Evolutionary conservation across 2,797 vertebrate genomes (phyloP).

Genomic region (Potorous gilbertii): DNA sequence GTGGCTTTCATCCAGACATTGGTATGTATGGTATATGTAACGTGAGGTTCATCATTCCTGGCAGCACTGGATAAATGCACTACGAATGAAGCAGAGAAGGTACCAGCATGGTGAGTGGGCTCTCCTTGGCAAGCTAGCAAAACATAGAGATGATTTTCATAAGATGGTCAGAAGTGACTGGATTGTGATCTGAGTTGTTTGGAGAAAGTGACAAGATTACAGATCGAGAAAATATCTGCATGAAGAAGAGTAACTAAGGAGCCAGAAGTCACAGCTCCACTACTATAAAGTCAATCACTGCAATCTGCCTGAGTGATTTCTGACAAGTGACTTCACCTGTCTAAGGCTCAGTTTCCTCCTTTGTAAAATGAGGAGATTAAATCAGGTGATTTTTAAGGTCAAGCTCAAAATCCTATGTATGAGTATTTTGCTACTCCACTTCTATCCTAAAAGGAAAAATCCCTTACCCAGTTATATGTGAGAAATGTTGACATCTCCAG

Average conservation of each 20-base stretch:
- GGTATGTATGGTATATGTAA: neutral
- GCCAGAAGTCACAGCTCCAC: neutral
- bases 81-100: neutral
- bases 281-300: neutral
- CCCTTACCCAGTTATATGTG: neutral
- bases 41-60: neutral
- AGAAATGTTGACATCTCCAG: neutral
- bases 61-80: neutral
- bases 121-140: neutral
- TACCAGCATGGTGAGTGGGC: neutral
- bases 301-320: neutral
- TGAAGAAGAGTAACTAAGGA: neutral
- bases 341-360: neutral
- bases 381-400: neutral
- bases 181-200: neutral
- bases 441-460: neutral
- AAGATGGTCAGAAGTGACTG: neutral
- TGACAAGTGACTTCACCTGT: neutral
- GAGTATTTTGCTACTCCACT: neutral
- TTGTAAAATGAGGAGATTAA: neutral
- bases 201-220: neutral
- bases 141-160: neutral
- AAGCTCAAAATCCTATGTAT: neutral
- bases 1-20: neutral
- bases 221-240: neutral